phyloP scores from a whole-genome alignment of 2,113 vertebrate genomes.

The Lepidothrix coronata region DNA sequence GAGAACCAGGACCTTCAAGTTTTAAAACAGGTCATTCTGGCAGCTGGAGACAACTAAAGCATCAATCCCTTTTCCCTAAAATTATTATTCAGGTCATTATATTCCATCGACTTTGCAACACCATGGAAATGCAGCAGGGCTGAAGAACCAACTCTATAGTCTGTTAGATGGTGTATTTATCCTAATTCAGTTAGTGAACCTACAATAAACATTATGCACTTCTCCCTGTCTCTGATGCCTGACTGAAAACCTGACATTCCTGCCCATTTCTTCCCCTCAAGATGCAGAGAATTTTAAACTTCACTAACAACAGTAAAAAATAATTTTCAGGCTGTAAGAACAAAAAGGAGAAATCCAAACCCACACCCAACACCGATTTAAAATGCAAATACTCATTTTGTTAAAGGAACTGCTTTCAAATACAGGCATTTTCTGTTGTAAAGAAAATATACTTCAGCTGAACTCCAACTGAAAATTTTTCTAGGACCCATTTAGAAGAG shows the following conservation, averaged over 20 bases:
- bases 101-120: background rate
- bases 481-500: background rate
- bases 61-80: background rate
- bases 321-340: background rate
- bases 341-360: background rate
- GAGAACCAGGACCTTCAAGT: background rate
- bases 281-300: background rate
- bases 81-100: background rate
- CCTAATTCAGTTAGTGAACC: background rate
- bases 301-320: background rate
- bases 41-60: background rate
- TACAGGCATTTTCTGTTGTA: background rate
- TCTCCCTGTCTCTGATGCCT: background rate
- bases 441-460: background rate
- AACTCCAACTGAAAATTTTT: background rate
- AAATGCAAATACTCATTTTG: background rate
- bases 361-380: background rate
- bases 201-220: background rate
- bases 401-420: background rate
- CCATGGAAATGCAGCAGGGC: background rate
- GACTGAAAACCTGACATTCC: background rate
- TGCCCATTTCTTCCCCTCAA: rapidly evolving
- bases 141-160: background rate
- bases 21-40: background rate
- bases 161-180: background rate